phyloP scores from a whole-genome alignment of 2,113 vertebrate species.

The Aix galericulata region DNA sequence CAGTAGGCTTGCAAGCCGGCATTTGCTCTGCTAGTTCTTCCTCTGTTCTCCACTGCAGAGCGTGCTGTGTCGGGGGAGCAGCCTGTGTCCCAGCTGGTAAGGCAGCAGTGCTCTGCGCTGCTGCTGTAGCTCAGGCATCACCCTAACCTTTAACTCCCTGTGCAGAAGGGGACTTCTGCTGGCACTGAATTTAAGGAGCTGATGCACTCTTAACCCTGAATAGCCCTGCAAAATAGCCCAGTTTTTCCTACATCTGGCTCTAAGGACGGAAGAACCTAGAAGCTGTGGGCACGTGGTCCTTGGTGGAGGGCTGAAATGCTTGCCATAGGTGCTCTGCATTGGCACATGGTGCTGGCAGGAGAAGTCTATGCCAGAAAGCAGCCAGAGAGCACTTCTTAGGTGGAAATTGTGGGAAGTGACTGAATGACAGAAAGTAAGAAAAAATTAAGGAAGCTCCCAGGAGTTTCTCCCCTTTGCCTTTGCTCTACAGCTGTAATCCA shows the following conservation, averaged over 20 bases:
- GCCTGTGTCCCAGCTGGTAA: not conserved
- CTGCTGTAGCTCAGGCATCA: not conserved
- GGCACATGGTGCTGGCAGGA: rapidly evolving
- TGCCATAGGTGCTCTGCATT: not conserved
- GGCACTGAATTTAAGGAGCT: not conserved
- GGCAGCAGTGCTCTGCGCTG: rapidly evolving
- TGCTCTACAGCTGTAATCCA: not conserved
- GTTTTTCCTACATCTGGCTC: not conserved
- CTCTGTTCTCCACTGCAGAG: not conserved
- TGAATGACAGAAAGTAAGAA: not conserved
- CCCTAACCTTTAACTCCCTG: not conserved
- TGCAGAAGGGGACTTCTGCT: not conserved
- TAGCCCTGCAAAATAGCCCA: not conserved
- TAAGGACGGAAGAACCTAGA: not conserved
- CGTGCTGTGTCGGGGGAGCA: not conserved
- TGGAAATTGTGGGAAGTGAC: rapidly evolving
- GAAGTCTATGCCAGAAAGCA: not conserved
- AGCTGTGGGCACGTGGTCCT: not conserved
- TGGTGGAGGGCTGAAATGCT: not conserved
- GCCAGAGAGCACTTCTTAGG: rapidly evolving
- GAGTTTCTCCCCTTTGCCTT: not conserved
- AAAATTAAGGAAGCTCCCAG: not conserved
- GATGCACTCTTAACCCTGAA: not conserved
- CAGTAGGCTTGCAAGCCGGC: not conserved
- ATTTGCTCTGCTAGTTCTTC: not conserved